Conservation (phyloP, 2,888 invertebrate species). For the Aelia acuminata region DNA sequence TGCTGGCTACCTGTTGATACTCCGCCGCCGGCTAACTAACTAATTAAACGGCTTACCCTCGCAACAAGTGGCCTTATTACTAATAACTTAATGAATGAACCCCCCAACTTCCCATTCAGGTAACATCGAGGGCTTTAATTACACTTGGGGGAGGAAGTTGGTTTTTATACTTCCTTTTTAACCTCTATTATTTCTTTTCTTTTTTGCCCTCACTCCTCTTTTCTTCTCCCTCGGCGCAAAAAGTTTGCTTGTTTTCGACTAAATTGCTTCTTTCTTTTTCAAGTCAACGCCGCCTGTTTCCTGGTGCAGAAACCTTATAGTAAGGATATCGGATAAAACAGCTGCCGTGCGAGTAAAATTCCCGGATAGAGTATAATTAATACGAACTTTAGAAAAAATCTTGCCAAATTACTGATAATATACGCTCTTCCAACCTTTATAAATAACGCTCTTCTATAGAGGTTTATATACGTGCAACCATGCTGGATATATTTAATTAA, state of each 20-base stretch:
- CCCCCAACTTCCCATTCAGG: slow-evolving; percentile 13
- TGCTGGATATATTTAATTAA: too few species aligned
- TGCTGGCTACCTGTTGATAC: slow-evolving; percentile 37
- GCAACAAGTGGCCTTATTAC: slow-evolving; percentile 39
- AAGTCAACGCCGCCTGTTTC: background rate
- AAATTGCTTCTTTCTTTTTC: slow-evolving; percentile 6
- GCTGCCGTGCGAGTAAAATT: background rate
- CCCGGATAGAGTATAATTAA: too few species aligned
- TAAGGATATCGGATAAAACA: background rate
- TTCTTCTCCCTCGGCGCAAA: background rate
- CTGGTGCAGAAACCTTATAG: background rate
- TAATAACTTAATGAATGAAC: slow-evolving; percentile 40
- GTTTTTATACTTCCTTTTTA: slow-evolving; percentile 24
- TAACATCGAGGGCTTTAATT: background rate
- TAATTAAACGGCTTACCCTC: background rate
- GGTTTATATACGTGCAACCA: too few species aligned
- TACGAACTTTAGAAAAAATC: too few species aligned
- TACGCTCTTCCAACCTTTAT: too few species aligned
- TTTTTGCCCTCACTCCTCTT: background rate
- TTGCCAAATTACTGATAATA: too few species aligned
- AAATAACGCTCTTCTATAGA: too few species aligned
- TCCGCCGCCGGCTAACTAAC: background rate
- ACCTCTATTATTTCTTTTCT: slow-evolving; percentile 17
- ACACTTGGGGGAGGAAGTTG: slow-evolving; percentile 15
- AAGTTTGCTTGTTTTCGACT: slow-evolving; percentile 36